These are phyloP conservation scores for Pachyseris speciosa DNA, from an alignment of 64 coral and sea anemone genomes.

Conservation along the genomic window DNA sequence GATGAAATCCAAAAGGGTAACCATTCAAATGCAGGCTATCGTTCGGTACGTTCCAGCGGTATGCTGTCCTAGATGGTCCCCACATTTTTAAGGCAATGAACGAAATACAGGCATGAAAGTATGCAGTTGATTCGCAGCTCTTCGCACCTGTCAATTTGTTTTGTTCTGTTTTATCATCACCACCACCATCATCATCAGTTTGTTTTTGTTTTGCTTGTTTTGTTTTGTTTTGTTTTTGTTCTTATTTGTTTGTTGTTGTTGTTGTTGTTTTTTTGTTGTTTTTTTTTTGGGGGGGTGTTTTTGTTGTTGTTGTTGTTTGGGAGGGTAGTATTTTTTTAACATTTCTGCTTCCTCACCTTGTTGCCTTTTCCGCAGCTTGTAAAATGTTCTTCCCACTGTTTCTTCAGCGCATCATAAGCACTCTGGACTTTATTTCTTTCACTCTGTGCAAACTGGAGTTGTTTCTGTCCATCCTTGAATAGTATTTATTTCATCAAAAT, in stretches of 20 bases:
- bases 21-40: too few species aligned
- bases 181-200: too few species aligned
- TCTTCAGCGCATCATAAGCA: conserved; percentile 54
- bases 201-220: too few species aligned
- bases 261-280: neutral
- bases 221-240: too few species aligned
- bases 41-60: too few species aligned
- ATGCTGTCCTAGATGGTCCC: too few species aligned
- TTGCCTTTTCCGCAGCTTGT: conserved; percentile 18
- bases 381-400: conserved; percentile 73
- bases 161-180: too few species aligned
- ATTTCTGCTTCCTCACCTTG: conserved; percentile 2
- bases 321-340: neutral
- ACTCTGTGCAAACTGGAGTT: conserved; percentile 44
- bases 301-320: neutral
- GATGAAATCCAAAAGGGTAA: too few species aligned
- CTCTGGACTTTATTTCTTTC: conserved; percentile 56
- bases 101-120: too few species aligned
- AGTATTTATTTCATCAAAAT: neutral
- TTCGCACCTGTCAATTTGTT: too few species aligned
- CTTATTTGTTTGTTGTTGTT: neutral
- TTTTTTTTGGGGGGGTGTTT: neutral
- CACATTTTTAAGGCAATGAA: too few species aligned
- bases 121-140: too few species aligned
- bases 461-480: conserved; percentile 61